Percentiles rank a stretch among this genome's conserved stretches.
These are phyloP conservation scores for Nomada fucata DNA, from an alignment of 2,888 invertebrate genomes.

Conservation along the genomic window DNA sequence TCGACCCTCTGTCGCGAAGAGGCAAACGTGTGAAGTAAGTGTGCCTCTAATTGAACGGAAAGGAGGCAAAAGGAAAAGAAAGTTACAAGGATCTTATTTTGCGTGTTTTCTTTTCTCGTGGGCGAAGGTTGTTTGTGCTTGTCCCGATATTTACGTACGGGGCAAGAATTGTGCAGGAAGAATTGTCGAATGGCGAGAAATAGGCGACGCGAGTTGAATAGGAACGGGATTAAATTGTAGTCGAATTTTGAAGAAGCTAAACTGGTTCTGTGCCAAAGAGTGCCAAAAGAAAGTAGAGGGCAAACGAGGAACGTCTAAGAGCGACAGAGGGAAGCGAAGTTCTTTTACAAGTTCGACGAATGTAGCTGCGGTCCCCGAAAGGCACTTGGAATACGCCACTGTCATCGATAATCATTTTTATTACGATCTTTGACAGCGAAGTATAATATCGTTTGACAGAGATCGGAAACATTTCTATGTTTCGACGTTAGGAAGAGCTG, in stretches of 20 bases:
- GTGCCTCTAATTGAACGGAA: background rate
- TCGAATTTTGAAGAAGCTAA: background rate
- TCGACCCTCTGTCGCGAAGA: background rate
- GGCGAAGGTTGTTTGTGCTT: too few relatives aligned
- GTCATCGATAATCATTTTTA: constrained; percentile 23
- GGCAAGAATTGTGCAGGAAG: background rate
- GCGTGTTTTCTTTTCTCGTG: background rate
- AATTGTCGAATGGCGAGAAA: background rate
- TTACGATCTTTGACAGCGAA: background rate
- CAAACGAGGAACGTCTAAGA: constrained; percentile 4
- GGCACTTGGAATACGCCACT: background rate
- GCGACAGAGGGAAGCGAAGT: constrained; percentile 8
- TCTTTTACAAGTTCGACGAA: constrained; percentile 16
- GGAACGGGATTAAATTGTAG: background rate
- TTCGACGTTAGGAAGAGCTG: background rate
- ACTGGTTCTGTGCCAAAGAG: background rate
- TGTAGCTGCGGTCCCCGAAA: constrained; percentile 10
- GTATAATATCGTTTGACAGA: background rate
- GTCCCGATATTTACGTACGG: too few relatives aligned
- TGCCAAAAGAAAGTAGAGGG: background rate
- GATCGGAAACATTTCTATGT: background rate
- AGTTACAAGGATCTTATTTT: background rate
- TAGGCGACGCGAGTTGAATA: too few relatives aligned
- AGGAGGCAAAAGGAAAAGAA: too few relatives aligned
- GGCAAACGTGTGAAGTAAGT: background rate